Evolutionary conservation across 1,140 invertebrate species (phyloP).

Genomic region (Rhagoletis zephyria): DNA sequence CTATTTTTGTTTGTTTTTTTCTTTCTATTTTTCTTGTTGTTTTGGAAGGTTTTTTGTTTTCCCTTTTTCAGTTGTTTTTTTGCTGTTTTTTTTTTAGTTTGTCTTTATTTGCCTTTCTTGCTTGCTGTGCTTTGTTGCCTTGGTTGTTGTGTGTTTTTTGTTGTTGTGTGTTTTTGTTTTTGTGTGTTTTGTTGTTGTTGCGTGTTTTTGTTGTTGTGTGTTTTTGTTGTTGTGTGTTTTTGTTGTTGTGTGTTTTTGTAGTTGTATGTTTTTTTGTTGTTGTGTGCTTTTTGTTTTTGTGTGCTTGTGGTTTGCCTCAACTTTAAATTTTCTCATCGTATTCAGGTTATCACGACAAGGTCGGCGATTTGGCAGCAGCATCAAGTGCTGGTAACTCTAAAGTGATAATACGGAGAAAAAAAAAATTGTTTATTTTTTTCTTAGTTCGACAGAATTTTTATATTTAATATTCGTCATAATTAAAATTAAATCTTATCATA

Average conservation of each 20-base stretch:
- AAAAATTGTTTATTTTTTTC: too few relatives aligned
- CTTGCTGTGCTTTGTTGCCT: neutral
- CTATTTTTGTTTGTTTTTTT: too few relatives aligned
- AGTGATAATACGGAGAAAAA: too few relatives aligned
- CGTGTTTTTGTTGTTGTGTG: neutral
- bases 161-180: neutral
- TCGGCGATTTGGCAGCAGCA: neutral
- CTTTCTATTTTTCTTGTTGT: neutral
- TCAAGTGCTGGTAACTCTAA: too few relatives aligned
- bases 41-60: neutral
- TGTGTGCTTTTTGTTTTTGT: neutral
- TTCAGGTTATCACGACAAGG: conserved; percentile 34
- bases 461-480: too few relatives aligned
- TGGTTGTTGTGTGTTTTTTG: too few relatives aligned
- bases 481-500: too few relatives aligned
- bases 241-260: neutral
- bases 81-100: neutral
- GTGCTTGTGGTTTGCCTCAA: neutral
- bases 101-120: neutral
- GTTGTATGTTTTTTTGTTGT: neutral
- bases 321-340: neutral
- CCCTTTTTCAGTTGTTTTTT: neutral
- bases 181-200: neutral
- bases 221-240: neutral
- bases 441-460: too few relatives aligned